These are phyloP conservation scores for Centroberyx gerrardi DNA, from an alignment of 2,797 vertebrate genomes.

Conservation along the genomic window DNA sequence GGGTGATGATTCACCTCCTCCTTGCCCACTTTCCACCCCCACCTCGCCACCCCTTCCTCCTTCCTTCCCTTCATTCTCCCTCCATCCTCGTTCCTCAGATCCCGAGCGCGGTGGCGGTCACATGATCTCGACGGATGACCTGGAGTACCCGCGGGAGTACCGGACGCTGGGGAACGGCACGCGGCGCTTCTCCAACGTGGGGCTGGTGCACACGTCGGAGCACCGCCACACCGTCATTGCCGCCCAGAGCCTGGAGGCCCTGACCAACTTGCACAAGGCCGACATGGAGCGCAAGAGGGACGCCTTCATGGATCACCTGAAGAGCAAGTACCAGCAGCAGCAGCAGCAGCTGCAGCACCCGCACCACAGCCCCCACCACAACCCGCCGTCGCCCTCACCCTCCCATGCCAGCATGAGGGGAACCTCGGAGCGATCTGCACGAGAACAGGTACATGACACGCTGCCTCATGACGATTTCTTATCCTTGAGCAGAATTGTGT, in stretches of 20 bases:
- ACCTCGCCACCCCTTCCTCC: constrained; percentile 37
- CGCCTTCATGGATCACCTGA: constrained; percentile 98
- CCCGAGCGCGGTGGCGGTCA: constrained; percentile 93
- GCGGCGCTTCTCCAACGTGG: constrained; percentile 98
- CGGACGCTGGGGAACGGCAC: constrained; percentile 94
- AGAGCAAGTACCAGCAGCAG: constrained; percentile 98
- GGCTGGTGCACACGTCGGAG: constrained; percentile 97
- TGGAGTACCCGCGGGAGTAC: constrained; percentile 97
- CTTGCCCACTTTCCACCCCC: constrained; percentile 26
- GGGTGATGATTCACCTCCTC: constrained; percentile 61
- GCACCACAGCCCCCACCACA: constrained; percentile 81
- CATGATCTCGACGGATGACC: constrained; percentile 98
- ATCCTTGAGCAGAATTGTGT: not conserved
- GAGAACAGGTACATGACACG: constrained; percentile 91
- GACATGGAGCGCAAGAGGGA: constrained; percentile 98
- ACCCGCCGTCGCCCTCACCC: constrained; percentile 89
- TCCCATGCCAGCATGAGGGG: constrained; percentile 89
- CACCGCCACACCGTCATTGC: constrained; percentile 97
- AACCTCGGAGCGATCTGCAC: constrained; percentile 85
- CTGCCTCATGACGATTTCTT: not conserved
- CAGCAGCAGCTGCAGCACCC: constrained; percentile 82
- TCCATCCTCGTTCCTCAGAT: constrained; percentile 82
- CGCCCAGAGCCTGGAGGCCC: constrained; percentile 97
- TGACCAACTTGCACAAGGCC: constrained; percentile 95
- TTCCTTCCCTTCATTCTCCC: constrained; percentile 20